A percentile compares a stretch with the other conserved stretches of the same genome.
These are phyloP conservation scores for Apocheima hispidaria DNA, from an alignment of 2,888 invertebrate genomes.

Conservation along the genomic window DNA sequence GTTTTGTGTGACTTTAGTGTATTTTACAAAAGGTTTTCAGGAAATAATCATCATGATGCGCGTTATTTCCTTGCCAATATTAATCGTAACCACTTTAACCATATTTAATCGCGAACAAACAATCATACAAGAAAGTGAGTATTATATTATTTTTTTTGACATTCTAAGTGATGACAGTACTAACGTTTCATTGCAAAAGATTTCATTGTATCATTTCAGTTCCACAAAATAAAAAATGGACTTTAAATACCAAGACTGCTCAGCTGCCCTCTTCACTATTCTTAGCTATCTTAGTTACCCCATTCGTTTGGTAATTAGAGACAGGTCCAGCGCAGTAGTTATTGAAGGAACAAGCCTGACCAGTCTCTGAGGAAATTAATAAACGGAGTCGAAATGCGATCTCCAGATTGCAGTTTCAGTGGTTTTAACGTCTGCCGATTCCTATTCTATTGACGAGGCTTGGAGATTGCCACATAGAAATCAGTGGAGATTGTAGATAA, in stretches of 20 bases:
- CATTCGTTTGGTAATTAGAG: conserved; percentile 38
- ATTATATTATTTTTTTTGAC: too few relatives aligned
- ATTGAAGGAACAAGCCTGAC: conserved; percentile 46
- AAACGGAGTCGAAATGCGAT: conserved; percentile 45
- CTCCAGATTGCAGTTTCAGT: conserved; percentile 7
- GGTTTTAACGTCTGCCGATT: background rate
- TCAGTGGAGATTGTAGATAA: background rate
- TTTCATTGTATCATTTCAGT: background rate
- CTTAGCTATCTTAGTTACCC: background rate
- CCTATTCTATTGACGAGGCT: conserved; percentile 2
- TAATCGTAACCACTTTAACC: too few relatives aligned
- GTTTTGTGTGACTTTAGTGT: too few relatives aligned
- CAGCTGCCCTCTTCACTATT: conserved; percentile 14
- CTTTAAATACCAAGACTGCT: conserved; percentile 5
- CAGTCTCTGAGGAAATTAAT: conserved; percentile 58
- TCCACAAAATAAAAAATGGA: background rate
- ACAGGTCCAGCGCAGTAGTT: conserved; percentile 34
- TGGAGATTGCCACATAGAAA: background rate
- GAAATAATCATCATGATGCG: too few relatives aligned
- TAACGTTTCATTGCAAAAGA: background rate
- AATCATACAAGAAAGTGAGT: too few relatives aligned
- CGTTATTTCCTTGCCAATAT: too few relatives aligned
- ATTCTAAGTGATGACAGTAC: too few relatives aligned
- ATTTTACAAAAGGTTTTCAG: too few relatives aligned
- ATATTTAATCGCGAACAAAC: too few relatives aligned